Conservation (phyloP, 2,888 invertebrate genomes). For the Synergus laeviventris region DNA sequence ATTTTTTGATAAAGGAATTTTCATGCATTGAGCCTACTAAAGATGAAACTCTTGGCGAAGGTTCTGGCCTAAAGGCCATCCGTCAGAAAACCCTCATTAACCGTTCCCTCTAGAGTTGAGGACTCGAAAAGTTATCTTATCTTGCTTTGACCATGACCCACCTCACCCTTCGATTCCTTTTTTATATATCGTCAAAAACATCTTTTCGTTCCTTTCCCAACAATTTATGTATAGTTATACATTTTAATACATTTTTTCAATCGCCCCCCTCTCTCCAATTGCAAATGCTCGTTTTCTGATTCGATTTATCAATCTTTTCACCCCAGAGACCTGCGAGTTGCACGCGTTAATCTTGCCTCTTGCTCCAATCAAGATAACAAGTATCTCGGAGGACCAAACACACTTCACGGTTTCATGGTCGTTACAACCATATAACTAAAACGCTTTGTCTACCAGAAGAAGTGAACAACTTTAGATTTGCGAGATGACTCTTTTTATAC, state of each 20-base stretch:
- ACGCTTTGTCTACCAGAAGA: constrained; percentile 48
- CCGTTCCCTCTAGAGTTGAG: constrained; percentile 62
- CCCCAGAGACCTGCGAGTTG: constrained; percentile 13
- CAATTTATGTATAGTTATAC: neutral
- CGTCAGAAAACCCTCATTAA: constrained; percentile 70
- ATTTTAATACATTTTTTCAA: neutral
- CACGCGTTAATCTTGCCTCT: constrained; percentile 19
- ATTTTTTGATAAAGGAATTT: constrained; percentile 9
- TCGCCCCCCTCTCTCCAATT: neutral
- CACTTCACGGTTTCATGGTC: constrained; percentile 61
- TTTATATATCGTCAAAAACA: neutral
- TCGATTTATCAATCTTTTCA: constrained; percentile 44
- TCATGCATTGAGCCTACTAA: neutral
- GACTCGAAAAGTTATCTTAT: constrained; percentile 68
- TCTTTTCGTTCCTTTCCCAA: neutral
- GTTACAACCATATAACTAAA: constrained; percentile 69
- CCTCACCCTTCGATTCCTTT: constrained; percentile 49
- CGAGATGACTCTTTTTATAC: neutral
- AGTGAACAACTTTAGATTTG: constrained; percentile 39
- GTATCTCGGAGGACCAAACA: constrained; percentile 62
- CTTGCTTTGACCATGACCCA: constrained; percentile 56
- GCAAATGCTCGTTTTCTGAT: constrained; percentile 36
- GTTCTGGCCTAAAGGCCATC: constrained; percentile 53
- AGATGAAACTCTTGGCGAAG: neutral
- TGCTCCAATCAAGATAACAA: constrained; percentile 68